Evolutionary conservation across 2,888 invertebrate genomes (phyloP).

Genomic region (Biston stratarius): DNA sequence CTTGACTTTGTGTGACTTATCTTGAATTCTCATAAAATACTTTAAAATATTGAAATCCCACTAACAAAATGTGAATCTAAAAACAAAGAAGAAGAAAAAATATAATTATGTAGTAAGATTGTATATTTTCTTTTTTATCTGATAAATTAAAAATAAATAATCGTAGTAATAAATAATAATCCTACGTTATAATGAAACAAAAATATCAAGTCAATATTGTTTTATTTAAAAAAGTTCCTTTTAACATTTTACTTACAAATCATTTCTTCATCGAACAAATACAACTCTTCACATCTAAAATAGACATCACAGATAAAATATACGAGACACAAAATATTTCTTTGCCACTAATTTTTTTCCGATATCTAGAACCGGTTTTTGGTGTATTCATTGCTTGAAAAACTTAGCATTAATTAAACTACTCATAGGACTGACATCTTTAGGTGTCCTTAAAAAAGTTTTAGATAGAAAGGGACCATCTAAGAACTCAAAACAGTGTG

Average conservation of each 20-base stretch:
- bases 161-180: too few species aligned
- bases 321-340: slow-evolving; percentile 72
- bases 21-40: too few species aligned
- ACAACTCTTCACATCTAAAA: slow-evolving; percentile 67
- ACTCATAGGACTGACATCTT: neutral
- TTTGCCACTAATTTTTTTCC: slow-evolving; percentile 64
- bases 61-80: too few species aligned
- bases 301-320: slow-evolving; percentile 85
- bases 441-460: neutral
- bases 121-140: too few species aligned
- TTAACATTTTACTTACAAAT: slow-evolving; percentile 72
- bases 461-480: neutral
- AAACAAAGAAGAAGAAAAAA: too few species aligned
- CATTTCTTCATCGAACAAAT: slow-evolving; percentile 65
- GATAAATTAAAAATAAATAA: too few species aligned
- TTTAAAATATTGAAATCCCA: too few species aligned
- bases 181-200: slow-evolving; percentile 1
- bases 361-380: slow-evolving; percentile 31
- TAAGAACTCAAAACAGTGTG: neutral
- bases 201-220: slow-evolving; percentile 55
- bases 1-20: too few species aligned
- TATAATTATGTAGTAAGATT: neutral
- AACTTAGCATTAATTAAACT: slow-evolving; percentile 2
- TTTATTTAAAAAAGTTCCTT: slow-evolving; percentile 77
- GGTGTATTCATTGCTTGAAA: slow-evolving; percentile 15